Percentiles rank a stretch among this genome's conserved stretches.
Conservation (phyloP, 2,113 vertebrate species). For the Elgaria multicarinata region DNA sequence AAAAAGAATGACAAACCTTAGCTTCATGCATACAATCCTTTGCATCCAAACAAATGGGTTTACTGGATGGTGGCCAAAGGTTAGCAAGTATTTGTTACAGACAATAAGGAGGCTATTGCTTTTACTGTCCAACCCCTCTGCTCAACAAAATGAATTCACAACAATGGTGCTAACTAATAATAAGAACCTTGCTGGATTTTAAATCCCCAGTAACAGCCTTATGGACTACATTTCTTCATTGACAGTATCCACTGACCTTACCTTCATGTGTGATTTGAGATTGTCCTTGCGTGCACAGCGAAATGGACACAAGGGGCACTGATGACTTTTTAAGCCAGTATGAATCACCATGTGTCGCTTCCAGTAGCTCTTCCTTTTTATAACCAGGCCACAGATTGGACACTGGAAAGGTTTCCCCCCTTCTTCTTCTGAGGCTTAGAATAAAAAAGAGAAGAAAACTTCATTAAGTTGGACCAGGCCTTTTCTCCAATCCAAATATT, state of each 20-base stretch:
- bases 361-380: slow-evolving; percentile 99
- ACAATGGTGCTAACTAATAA: neutral
- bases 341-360: slow-evolving; percentile 99
- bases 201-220: neutral
- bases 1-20: neutral
- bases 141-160: neutral
- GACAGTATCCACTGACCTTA: slow-evolving; percentile 72
- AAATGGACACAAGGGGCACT: slow-evolving; percentile 97
- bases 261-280: slow-evolving; percentile 99
- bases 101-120: neutral
- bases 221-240: neutral
- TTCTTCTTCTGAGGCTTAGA: slow-evolving; percentile 94
- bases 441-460: slow-evolving; percentile 56
- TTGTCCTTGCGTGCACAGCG: slow-evolving; percentile 99
- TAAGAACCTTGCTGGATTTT: neutral
- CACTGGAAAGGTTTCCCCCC: slow-evolving; percentile 98
- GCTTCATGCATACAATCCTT: neutral
- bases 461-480: slow-evolving; percentile 33
- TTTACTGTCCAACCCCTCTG: neutral
- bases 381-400: slow-evolving; percentile 97
- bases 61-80: neutral
- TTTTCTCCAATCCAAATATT: slow-evolving; percentile 21
- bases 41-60: neutral
- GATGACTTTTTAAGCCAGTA: slow-evolving; percentile 98
- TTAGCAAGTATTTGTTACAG: slow-evolving; percentile 2